Conservation (phyloP, 1,140 invertebrate genomes). For the Zaprionus taronus region DNA sequence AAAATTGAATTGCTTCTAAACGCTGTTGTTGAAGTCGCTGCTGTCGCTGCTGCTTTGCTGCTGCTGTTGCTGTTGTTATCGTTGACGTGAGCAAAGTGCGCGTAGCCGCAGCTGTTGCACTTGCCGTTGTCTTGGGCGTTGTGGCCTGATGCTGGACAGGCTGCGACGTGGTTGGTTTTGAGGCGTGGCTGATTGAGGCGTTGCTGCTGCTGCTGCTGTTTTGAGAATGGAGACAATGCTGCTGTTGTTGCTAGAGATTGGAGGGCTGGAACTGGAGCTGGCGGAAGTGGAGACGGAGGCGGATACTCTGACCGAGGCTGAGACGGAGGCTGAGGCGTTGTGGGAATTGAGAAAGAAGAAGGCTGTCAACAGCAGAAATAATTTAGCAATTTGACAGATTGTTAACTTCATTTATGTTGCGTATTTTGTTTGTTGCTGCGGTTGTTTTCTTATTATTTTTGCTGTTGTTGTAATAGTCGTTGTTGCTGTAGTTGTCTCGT, state of each 20-base stretch:
- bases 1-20: conserved; percentile 73
- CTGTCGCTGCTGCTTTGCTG: conserved; percentile 39
- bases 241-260: conserved; percentile 25
- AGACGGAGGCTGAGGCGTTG: conserved; percentile 37
- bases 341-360: conserved; percentile 79
- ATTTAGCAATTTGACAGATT: conserved; percentile 84
- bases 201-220: conserved; percentile 21
- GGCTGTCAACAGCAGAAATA: conserved; percentile 84
- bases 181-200: not conserved
- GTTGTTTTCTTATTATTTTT: conserved; percentile 29
- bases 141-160: conserved; percentile 39
- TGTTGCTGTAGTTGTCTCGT: conserved; percentile 32
- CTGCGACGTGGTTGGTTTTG: conserved; percentile 20
- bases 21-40: conserved; percentile 36
- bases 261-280: conserved; percentile 15
- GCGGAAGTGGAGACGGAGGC: conserved; percentile 10
- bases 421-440: conserved; percentile 63
- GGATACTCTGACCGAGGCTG: conserved; percentile 17
- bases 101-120: conserved; percentile 20
- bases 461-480: conserved; percentile 13
- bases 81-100: conserved; percentile 7
- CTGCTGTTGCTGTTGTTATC: conserved; percentile 37
- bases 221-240: not conserved
- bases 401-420: conserved; percentile 84
- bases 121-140: conserved; percentile 52